Base-by-base conservation (phyloP, 2,797 vertebrate species). In the Sandelia bainsii region DNA sequence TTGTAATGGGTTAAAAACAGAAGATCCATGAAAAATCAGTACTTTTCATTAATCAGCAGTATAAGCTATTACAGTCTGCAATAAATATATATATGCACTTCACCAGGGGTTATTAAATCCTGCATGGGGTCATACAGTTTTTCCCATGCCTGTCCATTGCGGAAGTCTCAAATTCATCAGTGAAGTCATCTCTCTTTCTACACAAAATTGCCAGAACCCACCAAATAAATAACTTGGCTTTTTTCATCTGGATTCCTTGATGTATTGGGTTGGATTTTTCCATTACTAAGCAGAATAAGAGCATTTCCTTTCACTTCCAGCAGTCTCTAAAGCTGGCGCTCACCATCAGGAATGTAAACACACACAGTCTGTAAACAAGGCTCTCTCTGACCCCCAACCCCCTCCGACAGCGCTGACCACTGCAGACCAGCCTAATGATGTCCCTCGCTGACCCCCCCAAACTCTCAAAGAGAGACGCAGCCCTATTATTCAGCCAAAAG, bases 331-430 rank as follows among this genome's bases (percentile, higher is more conserved):
- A 93, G 92, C 92, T 92, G 90, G 90, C 81, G 81, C 92, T 93
- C 77, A 89, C 90, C 91, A 91, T 88, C 89, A 93, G 94, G 93
- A 95, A 95, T 95, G 94, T 95, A 95, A 95, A 95, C 94, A 95
- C 89, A 88, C 76, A 66, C 89, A 88, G 92, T 93, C 93, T 94
- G 93, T 95, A 95, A 95, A 95, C 94, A 95, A 90, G 91, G 87
- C 85, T 88, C 90, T 82, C 89, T 91, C 86, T 91, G 78, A 91
- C 88, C 88, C 86, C 87, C 88, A 89, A 91, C 87, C 88, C 92
- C 91, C 79, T 84, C 80, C 83, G 76, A 91, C 90, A 91, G 87
- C 80, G 77, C 90, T 92, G 90, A 91, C 90, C 92, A 91, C 88
- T 65, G 71, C 91, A 88, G 90, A 88, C 90, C 78, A 65, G 89